These are phyloP conservation scores for Tapera naevia DNA, from an alignment of 2,797 vertebrate species.

Conservation along the genomic window DNA sequence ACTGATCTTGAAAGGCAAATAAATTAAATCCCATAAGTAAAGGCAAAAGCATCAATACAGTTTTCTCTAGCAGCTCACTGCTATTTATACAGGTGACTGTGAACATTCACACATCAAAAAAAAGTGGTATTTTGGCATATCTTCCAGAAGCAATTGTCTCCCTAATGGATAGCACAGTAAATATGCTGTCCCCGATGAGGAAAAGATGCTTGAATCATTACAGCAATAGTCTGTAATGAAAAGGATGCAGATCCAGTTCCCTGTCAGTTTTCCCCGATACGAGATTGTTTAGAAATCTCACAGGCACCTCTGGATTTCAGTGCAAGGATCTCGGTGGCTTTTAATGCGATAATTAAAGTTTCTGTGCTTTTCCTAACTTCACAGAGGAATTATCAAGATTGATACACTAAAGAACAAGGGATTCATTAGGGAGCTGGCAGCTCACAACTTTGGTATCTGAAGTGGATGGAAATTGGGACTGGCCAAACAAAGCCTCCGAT, in stretches of 20 bases:
- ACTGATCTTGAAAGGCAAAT: slow-evolving; percentile 43
- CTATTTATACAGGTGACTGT: slow-evolving; percentile 57
- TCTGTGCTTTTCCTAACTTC: slow-evolving; percentile 22
- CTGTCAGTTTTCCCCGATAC: not conserved
- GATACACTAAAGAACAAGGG: slow-evolving; percentile 4
- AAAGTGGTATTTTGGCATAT: slow-evolving; percentile 34
- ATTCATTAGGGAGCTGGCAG: slow-evolving; percentile 10
- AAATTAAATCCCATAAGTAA: slow-evolving; percentile 27
- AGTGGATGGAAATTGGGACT: not conserved
- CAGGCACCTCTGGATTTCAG: slow-evolving; percentile 16
- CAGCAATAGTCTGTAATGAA: slow-evolving; percentile 18
- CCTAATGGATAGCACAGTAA: not conserved
- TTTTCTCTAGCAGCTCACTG: slow-evolving; percentile 8
- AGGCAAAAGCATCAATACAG: not conserved
- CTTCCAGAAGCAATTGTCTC: slow-evolving; percentile 39
- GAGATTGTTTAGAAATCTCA: slow-evolving; percentile 39
- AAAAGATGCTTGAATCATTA: slow-evolving; percentile 4
- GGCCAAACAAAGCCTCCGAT: not conserved
- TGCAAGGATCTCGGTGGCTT: slow-evolving; percentile 17
- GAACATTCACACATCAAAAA: slow-evolving; percentile 19
- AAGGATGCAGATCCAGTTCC: slow-evolving; percentile 30
- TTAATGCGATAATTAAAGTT: slow-evolving; percentile 52
- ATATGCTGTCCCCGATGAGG: slow-evolving; percentile 10
- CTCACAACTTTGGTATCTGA: not conserved
- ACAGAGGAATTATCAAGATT: slow-evolving; percentile 39